These are phyloP conservation scores for Lochmaea crataegi DNA, from an alignment of 2,888 invertebrate genomes.

Conservation along the genomic window DNA sequence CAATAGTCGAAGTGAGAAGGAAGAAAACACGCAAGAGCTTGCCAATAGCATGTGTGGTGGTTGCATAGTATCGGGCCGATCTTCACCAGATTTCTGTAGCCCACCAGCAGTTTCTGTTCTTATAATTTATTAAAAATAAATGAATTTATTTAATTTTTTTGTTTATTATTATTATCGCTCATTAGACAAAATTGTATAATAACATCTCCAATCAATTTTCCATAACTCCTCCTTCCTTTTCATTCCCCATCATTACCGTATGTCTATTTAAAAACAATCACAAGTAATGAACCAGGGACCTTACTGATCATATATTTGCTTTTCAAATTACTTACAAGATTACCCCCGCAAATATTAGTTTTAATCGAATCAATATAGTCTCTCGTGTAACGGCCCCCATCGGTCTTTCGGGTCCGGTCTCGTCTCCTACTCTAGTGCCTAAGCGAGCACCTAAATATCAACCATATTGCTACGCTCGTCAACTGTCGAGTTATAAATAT, in stretches of 20 bases:
- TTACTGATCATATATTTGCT: constrained; percentile 62
- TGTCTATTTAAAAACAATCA: constrained; percentile 51
- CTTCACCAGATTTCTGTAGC: no score
- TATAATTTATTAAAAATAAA: no score
- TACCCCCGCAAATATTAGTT: constrained; percentile 66
- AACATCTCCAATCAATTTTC: no score
- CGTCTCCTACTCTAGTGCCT: not conserved
- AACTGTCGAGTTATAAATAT: constrained; percentile 67
- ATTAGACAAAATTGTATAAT: no score
- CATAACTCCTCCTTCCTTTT: not conserved
- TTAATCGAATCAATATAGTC: constrained; percentile 65
- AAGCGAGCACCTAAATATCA: constrained; percentile 58
- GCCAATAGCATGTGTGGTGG: no score
- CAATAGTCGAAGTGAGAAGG: no score
- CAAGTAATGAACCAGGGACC: constrained; percentile 48
- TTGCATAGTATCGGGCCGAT: no score
- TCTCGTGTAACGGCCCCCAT: constrained; percentile 50
- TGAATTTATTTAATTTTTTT: no score
- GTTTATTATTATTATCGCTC: no score
- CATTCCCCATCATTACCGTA: constrained; percentile 16
- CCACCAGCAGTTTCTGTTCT: no score
- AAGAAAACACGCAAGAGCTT: no score
- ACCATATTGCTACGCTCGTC: constrained; percentile 67
- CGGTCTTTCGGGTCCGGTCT: constrained; percentile 3
- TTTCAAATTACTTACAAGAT: constrained; percentile 65